phyloP scores from a whole-genome alignment of 2,888 invertebrate species.

The Agonopterix subpropinquella region DNA sequence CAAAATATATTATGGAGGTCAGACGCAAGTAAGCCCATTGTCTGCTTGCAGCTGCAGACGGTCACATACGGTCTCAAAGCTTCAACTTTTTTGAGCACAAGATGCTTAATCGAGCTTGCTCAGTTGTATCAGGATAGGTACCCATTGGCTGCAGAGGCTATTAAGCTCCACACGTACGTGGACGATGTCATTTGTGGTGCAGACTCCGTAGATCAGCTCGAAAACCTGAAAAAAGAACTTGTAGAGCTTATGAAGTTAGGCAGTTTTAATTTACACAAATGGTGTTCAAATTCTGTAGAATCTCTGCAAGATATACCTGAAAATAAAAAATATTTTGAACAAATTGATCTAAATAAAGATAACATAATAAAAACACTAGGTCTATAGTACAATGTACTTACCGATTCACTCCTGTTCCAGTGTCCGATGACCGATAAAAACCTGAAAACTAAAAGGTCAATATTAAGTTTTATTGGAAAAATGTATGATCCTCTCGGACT shows the following conservation, averaged over 20 bases:
- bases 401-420: conserved; percentile 3
- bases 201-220: background rate
- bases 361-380: conserved; percentile 11
- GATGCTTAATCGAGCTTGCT: conserved; percentile 10
- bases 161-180: conserved; percentile 4
- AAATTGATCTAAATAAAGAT: background rate
- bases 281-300: background rate
- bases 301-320: background rate
- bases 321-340: background rate
- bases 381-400: conserved; percentile 3
- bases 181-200: background rate
- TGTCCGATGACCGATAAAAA: conserved; percentile 1
- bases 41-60: no score
- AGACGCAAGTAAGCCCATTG: conserved; percentile 3
- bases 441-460: conserved; percentile 9
- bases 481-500: conserved; percentile 16
- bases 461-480: conserved; percentile 14
- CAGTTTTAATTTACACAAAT: background rate
- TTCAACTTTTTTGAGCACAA: conserved; percentile 6
- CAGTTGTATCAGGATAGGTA: conserved; percentile 1
- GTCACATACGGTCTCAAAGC: conserved; percentile 10
- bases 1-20: conserved; percentile 13
- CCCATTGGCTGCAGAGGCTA: conserved; percentile 11
- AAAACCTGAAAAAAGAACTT: background rate
- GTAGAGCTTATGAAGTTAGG: background rate